Base-by-base conservation (phyloP, 1,140 invertebrate species). In the Rhagoletis zephyria region DNA sequence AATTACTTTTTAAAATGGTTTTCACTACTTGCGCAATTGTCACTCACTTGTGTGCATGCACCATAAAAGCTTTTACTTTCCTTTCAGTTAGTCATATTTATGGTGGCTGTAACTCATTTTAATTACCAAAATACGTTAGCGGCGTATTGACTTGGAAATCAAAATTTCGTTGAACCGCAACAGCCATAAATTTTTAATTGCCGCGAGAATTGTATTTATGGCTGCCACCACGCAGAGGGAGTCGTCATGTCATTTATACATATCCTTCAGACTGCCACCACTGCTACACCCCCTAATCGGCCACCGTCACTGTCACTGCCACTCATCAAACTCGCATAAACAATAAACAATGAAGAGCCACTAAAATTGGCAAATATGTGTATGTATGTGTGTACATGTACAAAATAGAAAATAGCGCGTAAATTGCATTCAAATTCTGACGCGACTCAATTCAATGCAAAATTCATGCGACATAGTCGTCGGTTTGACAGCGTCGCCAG, bases 391-490 rank as follows among this genome's bases (percentile, higher is more conserved):
- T 30, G 30, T 30, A 30, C 45, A 74, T 74, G 42, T n/a, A n/a
- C n/a, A 16, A 45, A 74, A 67, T 63, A n/a, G 61, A 63, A 63
- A 56, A 63, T 4, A 63, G 61, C 61, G 10, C 61, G 42, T 48
- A 48, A 74, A 48, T 48, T 74, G 67, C 67, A 74, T 42, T n/a
- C 40, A 74, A 74, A 12, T 48, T 74, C 16, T 74, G 45, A 74
- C 67, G 67, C 67, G 67, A 48, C 67, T 74, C 14, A 74, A 74
- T 74, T 16, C 67, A 3, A 74, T 74, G 67, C 42, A 74, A 74
- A 74, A 74, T 74, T 74, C 67, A 74, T 74, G 45, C 42, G 67
- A 45, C 42, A 42, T 74, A 16, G 67, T 74, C 45, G 67, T n/a
- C 67, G 67, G 42, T 74, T 48, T 48, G 67, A 48, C 45, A 48